phyloP scores from a whole-genome alignment of 1,140 invertebrate species.

The Zaprionus lachaisei region DNA sequence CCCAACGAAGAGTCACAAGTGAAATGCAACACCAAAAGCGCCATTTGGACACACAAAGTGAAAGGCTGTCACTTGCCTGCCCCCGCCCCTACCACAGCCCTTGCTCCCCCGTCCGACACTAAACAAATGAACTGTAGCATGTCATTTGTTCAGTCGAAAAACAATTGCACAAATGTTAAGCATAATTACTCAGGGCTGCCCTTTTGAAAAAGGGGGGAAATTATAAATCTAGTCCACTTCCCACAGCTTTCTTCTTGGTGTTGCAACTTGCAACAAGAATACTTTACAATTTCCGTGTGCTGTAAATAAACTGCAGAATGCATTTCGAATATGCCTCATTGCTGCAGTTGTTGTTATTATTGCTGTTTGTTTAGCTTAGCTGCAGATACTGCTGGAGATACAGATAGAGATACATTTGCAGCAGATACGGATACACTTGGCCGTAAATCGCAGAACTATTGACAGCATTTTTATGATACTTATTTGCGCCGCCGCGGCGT shows the following conservation, averaged over 20 bases:
- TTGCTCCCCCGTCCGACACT: neutral
- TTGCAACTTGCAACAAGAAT: slow-evolving; percentile 38
- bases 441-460: slow-evolving; percentile 61
- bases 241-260: slow-evolving; percentile 35
- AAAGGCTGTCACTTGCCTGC: slow-evolving; percentile 62
- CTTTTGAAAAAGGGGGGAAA: slow-evolving; percentile 47
- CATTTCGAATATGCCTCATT: slow-evolving; percentile 39
- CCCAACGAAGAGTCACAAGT: slow-evolving; percentile 57
- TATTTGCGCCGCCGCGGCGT: slow-evolving; percentile 29
- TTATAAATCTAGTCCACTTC: slow-evolving; percentile 60
- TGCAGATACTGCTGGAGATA: slow-evolving; percentile 52
- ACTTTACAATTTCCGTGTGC: slow-evolving; percentile 75
- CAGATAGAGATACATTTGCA: slow-evolving; percentile 49
- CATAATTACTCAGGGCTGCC: slow-evolving; percentile 39
- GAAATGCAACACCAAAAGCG: slow-evolving; percentile 76
- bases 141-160: slow-evolving; percentile 64
- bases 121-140: slow-evolving; percentile 72
- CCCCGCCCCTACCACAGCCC: neutral
- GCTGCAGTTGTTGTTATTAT: slow-evolving; percentile 20
- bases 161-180: slow-evolving; percentile 44
- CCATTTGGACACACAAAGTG: slow-evolving; percentile 54
- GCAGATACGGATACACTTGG: slow-evolving; percentile 40
- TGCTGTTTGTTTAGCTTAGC: slow-evolving; percentile 56
- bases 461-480: slow-evolving; percentile 28
- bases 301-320: slow-evolving; percentile 65